These are phyloP conservation scores for Spinibarbus caldwelli DNA, from an alignment of 2,797 vertebrate species.

Conservation along the genomic window DNA sequence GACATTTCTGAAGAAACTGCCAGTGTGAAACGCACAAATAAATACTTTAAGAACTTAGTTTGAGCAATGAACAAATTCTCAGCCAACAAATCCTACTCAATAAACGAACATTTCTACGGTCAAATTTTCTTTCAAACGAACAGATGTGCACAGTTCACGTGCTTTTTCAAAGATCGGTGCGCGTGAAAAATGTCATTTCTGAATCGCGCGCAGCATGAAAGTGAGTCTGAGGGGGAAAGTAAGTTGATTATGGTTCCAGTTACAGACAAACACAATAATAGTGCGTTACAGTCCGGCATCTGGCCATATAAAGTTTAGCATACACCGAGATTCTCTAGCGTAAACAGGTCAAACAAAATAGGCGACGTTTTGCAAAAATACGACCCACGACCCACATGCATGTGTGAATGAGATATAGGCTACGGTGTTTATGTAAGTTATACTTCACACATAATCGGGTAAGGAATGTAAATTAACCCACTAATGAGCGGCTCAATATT, in stretches of 20 bases:
- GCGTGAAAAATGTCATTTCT: constrained; percentile 11
- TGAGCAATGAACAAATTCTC: neutral
- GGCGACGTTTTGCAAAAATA: neutral
- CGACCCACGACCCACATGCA: neutral
- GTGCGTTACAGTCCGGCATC: neutral
- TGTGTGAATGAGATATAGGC: neutral
- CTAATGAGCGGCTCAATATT: neutral
- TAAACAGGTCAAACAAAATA: neutral
- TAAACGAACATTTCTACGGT: neutral
- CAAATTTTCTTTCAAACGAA: neutral
- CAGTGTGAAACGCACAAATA: neutral
- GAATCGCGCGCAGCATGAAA: neutral
- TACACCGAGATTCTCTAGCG: neutral
- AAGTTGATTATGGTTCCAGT: neutral
- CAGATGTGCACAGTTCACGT: neutral
- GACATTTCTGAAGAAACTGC: neutral
- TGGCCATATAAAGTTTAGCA: neutral
- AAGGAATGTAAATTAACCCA: neutral
- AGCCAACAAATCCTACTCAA: neutral
- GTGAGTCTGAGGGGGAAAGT: neutral
- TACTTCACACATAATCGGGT: neutral
- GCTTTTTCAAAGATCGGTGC: neutral
- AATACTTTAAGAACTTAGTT: neutral
- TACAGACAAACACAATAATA: neutral
- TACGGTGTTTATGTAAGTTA: neutral